A percentile compares a stretch with the other conserved stretches of the same genome.
These are phyloP conservation scores for Enoplosus armatus DNA, from an alignment of 2,797 vertebrate genomes.

Conservation along the genomic window DNA sequence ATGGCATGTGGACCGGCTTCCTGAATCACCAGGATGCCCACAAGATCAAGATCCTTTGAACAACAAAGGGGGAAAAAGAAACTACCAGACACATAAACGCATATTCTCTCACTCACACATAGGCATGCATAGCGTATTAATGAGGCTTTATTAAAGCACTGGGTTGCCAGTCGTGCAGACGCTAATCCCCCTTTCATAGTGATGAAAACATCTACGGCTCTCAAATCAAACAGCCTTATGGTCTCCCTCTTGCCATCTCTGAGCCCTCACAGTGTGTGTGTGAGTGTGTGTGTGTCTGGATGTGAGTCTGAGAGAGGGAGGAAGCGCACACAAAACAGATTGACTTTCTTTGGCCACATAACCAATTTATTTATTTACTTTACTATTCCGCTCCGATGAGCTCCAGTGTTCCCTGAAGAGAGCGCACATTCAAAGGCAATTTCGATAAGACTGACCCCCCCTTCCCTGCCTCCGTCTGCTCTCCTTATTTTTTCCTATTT, in stretches of 20 bases:
- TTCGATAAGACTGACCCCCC: conserved; percentile 78
- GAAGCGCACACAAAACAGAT: conserved; percentile 65
- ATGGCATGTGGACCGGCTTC: conserved; percentile 47
- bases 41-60: conserved; percentile 65
- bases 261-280: conserved; percentile 40
- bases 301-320: conserved; percentile 30
- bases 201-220: conserved; percentile 74
- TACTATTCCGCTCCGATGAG: conserved; percentile 76
- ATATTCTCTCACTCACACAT: conserved; percentile 6
- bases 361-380: conserved; percentile 86
- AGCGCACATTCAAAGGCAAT: conserved; percentile 80
- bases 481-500: conserved; percentile 67
- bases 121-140: conserved; percentile 69
- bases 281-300: conserved; percentile 21
- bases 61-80: conserved; percentile 58
- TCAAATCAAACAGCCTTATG: conserved; percentile 79
- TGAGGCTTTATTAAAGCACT: conserved; percentile 71
- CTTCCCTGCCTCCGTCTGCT: conserved; percentile 29
- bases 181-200: conserved; percentile 74
- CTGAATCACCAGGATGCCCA: conserved; percentile 56
- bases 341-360: conserved; percentile 82
- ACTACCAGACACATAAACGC: conserved; percentile 25
- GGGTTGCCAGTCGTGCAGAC: conserved; percentile 66
- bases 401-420: conserved; percentile 75
- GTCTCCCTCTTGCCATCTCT: conserved; percentile 61